Percentiles rank a stretch among this genome's conserved stretches.
Conservation (phyloP, 2,888 invertebrate species). For the Muscina levida region DNA sequence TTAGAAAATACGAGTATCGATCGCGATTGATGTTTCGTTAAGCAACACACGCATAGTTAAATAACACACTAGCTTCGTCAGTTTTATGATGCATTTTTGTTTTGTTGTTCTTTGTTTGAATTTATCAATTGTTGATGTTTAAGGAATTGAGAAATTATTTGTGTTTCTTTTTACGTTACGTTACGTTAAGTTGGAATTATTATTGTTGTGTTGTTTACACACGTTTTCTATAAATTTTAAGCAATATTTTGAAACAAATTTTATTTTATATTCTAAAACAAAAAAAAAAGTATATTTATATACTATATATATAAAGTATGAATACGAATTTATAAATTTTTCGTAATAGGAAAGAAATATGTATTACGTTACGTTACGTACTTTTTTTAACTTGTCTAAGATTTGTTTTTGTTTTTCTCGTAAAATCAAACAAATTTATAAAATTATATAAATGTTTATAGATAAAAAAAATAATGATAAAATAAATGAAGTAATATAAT, state of each 20-base stretch:
- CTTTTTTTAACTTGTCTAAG: slow-evolving; percentile 56
- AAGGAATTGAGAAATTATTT: slow-evolving; percentile 16
- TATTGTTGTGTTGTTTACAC: slow-evolving; percentile 2
- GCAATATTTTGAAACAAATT: slow-evolving; percentile 61
- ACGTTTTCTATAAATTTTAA: slow-evolving; percentile 50
- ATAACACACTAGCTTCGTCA: slow-evolving; percentile 77
- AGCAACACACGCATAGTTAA: slow-evolving; percentile 70
- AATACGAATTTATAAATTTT: slow-evolving; percentile 53
- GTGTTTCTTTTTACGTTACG: slow-evolving; percentile 52
- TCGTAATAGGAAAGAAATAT: slow-evolving; percentile 41
- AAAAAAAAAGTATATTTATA: slow-evolving; percentile 49
- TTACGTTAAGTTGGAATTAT: slow-evolving; percentile 41
- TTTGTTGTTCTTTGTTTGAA: slow-evolving; percentile 32
- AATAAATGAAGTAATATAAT: slow-evolving; percentile 46
- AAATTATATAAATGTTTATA: slow-evolving; percentile 54
- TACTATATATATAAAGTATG: slow-evolving; percentile 30
- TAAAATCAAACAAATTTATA: slow-evolving; percentile 59
- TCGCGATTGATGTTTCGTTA: slow-evolving; percentile 62
- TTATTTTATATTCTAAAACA: slow-evolving; percentile 49
- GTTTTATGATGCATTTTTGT: slow-evolving; percentile 73
- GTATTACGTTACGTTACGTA: slow-evolving; percentile 38
- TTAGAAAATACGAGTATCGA: slow-evolving; percentile 38
- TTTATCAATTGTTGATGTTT: slow-evolving; percentile 29
- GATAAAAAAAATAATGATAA: slow-evolving; percentile 26
- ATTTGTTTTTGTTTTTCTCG: slow-evolving; percentile 67